Percentiles rank a stretch among this genome's conserved stretches.
Conservation (phyloP, 2,113 vertebrate genomes). For the Prinia subflava region DNA sequence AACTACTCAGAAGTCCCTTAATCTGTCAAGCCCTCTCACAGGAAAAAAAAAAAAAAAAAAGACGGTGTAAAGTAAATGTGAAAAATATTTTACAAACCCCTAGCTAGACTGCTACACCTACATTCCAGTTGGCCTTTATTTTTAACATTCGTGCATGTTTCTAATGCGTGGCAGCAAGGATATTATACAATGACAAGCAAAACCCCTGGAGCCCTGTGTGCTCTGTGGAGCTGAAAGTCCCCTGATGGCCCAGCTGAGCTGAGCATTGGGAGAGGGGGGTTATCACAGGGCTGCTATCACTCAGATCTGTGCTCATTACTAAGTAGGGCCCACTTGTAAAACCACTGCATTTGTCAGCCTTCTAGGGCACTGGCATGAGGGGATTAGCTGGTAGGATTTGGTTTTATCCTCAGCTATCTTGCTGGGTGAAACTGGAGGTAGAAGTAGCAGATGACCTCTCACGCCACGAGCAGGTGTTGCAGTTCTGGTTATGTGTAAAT, state of each 20-base stretch:
- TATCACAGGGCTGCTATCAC: not conserved
- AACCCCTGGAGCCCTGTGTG: not conserved
- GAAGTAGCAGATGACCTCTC: not conserved
- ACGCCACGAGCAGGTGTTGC: not conserved
- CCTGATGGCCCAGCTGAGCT: not conserved
- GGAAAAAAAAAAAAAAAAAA: not conserved
- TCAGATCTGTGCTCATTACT: not conserved
- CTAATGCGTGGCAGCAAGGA: not conserved
- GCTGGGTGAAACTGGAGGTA: not conserved
- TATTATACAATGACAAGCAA: not conserved
- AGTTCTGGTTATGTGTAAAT: not conserved
- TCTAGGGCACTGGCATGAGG: not conserved
- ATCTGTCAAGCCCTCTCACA: not conserved
- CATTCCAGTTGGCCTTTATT: conserved; percentile 19
- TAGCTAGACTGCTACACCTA: not conserved
- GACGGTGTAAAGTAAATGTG: not conserved
- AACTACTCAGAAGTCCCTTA: not conserved
- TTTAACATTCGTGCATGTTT: not conserved
- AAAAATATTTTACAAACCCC: not conserved
- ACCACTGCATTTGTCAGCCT: not conserved
- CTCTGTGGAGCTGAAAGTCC: not conserved
- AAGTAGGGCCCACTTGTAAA: not conserved
- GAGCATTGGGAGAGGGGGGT: not conserved
- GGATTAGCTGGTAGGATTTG: not conserved
- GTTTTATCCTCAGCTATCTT: not conserved